Percentiles rank a stretch among this genome's conserved stretches.
These are phyloP conservation scores for Nomada hirtipes DNA, from an alignment of 2,888 invertebrate genomes.

Conservation along the genomic window DNA sequence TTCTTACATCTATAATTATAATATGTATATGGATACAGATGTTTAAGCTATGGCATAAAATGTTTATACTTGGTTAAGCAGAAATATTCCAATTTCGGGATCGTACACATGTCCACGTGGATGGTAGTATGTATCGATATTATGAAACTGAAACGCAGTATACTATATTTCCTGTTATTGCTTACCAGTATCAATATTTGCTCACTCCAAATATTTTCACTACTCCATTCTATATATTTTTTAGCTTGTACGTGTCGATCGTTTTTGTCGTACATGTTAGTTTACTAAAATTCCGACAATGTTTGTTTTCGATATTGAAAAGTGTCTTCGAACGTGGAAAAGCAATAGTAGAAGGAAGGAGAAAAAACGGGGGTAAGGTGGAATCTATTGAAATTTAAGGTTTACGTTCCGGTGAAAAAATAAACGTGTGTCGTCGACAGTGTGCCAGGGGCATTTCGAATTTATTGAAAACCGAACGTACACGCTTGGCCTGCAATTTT, in stretches of 20 bases:
- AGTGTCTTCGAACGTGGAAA: neutral
- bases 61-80: neutral
- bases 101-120: neutral
- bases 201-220: neutral
- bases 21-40: too few relatives aligned
- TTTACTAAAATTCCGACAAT: neutral
- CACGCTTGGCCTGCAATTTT: neutral
- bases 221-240: neutral
- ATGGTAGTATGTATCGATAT: neutral
- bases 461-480: slow-evolving; percentile 3
- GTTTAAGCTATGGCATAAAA: too few relatives aligned
- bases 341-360: neutral
- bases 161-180: neutral
- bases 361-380: neutral
- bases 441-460: neutral
- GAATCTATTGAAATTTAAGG: neutral
- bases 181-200: neutral
- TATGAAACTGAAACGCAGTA: neutral
- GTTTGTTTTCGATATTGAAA: slow-evolving; percentile 11
- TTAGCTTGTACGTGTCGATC: neutral
- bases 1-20: too few relatives aligned
- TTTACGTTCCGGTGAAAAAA: slow-evolving; percentile 4
- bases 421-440: neutral
- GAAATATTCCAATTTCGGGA: neutral
- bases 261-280: neutral